A percentile compares a stretch with the other conserved stretches of the same genome.
These are phyloP conservation scores for Tenthredo notha DNA, from an alignment of 2,888 invertebrate species.

Conservation along the genomic window DNA sequence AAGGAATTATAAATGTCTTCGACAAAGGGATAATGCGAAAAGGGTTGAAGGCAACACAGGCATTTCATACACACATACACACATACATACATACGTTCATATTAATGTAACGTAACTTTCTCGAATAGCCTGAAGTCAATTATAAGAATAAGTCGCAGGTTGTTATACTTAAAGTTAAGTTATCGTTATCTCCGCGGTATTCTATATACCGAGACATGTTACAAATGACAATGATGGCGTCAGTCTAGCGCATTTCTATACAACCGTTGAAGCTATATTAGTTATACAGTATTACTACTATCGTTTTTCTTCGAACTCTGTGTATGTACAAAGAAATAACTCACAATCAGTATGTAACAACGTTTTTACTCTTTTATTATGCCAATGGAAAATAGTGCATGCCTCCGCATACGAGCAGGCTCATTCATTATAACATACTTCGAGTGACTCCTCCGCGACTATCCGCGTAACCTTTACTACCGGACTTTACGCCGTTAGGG, in stretches of 20 bases:
- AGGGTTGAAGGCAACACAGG: neutral
- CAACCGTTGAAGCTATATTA: too few relatives aligned
- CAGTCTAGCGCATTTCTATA: neutral
- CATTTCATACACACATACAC: neutral
- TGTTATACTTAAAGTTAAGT: neutral
- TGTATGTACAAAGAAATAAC: constrained; percentile 5
- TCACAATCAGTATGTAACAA: constrained; percentile 41
- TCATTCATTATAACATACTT: constrained; percentile 69
- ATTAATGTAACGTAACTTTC: neutral
- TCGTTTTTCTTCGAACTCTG: constrained; percentile 16
- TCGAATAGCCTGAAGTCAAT: neutral
- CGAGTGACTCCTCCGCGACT: constrained; percentile 59
- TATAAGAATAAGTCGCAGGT: neutral
- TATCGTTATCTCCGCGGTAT: constrained; percentile 28
- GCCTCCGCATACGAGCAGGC: constrained; percentile 64
- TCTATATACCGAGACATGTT: neutral
- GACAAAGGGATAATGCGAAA: constrained; percentile 2
- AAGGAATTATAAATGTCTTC: neutral
- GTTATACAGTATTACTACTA: neutral
- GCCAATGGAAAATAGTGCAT: constrained; percentile 53
- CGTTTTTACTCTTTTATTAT: neutral
- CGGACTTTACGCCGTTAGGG: neutral
- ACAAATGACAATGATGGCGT: constrained; percentile 41
- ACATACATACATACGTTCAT: neutral
- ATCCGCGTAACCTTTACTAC: neutral